Conservation (phyloP, 2,888 invertebrate species). For the Gonocerus acuteangulatus region DNA sequence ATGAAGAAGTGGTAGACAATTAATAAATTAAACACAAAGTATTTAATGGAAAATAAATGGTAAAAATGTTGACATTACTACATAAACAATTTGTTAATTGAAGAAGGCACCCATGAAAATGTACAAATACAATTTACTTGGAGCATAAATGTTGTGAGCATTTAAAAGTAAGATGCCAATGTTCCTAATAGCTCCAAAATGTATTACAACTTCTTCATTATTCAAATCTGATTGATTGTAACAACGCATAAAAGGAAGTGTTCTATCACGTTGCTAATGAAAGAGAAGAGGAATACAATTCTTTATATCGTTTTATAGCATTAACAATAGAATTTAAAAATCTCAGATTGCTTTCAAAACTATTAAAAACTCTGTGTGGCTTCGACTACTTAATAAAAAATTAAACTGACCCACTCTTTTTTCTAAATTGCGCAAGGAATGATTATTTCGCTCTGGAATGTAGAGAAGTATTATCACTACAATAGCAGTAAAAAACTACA, state of each 20-base stretch:
- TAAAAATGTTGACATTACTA: not conserved
- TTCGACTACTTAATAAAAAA: too few relatives aligned
- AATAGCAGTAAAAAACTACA: too few relatives aligned
- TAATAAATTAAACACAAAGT: not conserved
- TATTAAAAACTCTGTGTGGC: too few relatives aligned
- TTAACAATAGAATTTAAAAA: too few relatives aligned
- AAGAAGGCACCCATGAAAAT: slow-evolving; percentile 19
- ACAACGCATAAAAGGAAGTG: not conserved
- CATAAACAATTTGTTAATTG: not conserved
- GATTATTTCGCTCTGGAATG: too few relatives aligned
- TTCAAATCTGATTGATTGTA: not conserved
- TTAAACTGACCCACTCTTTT: too few relatives aligned
- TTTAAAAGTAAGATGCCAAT: not conserved
- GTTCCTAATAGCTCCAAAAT: not conserved
- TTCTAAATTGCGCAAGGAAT: too few relatives aligned
- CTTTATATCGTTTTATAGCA: too few relatives aligned
- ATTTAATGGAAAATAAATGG: not conserved
- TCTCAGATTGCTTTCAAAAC: too few relatives aligned
- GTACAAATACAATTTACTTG: slow-evolving; percentile 1
- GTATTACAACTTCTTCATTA: not conserved
- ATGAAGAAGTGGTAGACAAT: not conserved
- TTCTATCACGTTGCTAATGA: too few relatives aligned
- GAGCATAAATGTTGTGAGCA: slow-evolving; percentile 2
- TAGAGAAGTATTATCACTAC: too few relatives aligned
- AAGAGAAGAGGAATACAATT: too few relatives aligned